Percentiles rank a stretch among this genome's conserved stretches.
Evolutionary conservation across 2,113 vertebrate genomes (phyloP).

Genomic region (Fregetta grallaria): DNA sequence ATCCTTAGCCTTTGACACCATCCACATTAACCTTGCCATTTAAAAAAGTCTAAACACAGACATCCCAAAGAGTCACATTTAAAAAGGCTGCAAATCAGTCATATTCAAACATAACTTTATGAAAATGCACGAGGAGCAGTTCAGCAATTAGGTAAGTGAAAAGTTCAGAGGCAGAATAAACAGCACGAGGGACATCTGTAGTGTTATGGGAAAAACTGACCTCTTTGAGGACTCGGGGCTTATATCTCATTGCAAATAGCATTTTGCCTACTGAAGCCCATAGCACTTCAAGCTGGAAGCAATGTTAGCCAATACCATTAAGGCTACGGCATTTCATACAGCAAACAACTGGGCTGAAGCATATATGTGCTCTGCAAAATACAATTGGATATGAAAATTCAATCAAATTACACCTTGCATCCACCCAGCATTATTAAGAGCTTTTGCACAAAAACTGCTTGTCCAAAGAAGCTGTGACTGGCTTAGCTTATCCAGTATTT

Average conservation of each 20-base stretch:
- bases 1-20: neutral
- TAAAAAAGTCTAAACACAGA: neutral
- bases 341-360: neutral
- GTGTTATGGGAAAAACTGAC: neutral
- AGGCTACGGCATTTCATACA: neutral
- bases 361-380: neutral
- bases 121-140: neutral
- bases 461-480: neutral
- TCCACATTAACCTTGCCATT: neutral
- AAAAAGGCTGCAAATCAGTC: neutral
- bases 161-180: neutral
- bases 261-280: neutral
- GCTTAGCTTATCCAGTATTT: neutral
- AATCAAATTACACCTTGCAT: neutral
- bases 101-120: neutral
- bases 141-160: neutral
- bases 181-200: neutral
- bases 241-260: neutral
- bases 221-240: neutral
- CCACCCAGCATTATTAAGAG: neutral
- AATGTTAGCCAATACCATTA: rapidly evolving
- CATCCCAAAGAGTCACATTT: neutral
- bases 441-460: neutral
- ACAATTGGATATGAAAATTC: neutral
- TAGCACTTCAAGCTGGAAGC: neutral